Percentiles rank a stretch among this genome's conserved stretches.
These are phyloP conservation scores for Neoniphon sammara DNA, from an alignment of 2,797 vertebrate species.

Conservation along the genomic window DNA sequence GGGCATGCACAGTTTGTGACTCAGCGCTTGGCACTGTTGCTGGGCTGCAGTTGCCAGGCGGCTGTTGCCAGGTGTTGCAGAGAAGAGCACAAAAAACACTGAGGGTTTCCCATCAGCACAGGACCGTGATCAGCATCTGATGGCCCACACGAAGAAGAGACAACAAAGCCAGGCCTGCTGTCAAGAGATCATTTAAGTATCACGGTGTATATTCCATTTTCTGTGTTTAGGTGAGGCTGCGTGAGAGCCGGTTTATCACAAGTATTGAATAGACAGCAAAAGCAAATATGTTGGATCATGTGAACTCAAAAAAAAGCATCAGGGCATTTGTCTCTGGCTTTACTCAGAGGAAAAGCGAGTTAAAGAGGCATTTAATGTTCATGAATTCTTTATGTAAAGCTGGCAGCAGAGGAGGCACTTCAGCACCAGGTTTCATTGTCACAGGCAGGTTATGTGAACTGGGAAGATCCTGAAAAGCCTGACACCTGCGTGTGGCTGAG, in stretches of 20 bases:
- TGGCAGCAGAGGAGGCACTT: neutral
- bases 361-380: conserved; percentile 8
- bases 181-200: neutral
- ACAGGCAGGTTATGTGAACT: neutral
- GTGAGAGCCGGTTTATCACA: too few relatives aligned
- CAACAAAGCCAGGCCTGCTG: neutral
- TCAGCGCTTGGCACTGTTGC: conserved; percentile 58
- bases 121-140: neutral
- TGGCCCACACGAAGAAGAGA: neutral
- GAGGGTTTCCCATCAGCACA: neutral
- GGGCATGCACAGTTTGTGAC: conserved; percentile 43
- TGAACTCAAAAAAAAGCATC: neutral
- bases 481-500: too few relatives aligned
- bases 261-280: too few relatives aligned
- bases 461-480: conserved; percentile 3
- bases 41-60: conserved; percentile 62
- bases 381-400: conserved; percentile 20
- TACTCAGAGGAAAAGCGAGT: neutral
- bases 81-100: conserved; percentile 14
- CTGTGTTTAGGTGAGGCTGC: too few relatives aligned
- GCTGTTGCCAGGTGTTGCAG: conserved; percentile 58
- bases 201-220: neutral
- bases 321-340: neutral
- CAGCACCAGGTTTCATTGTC: neutral
- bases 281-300: too few relatives aligned